Conservation (phyloP, 2,113 vertebrate genomes). For the Myotis lucifugus region DNA sequence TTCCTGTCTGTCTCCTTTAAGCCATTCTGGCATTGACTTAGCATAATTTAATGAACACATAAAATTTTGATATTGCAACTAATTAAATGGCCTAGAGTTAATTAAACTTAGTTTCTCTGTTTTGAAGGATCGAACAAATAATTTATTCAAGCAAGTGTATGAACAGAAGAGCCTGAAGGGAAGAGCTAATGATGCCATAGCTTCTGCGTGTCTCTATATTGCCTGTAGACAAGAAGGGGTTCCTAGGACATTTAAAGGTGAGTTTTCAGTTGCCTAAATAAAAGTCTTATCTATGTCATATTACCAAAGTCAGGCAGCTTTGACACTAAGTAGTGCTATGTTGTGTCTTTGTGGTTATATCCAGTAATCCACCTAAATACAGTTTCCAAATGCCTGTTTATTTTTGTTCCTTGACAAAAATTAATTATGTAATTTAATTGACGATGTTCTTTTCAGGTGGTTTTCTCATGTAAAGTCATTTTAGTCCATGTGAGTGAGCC, state of each 20-base stretch:
- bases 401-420: slow-evolving; percentile 17
- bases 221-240: slow-evolving; percentile 99
- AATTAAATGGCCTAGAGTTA: slow-evolving; percentile 85
- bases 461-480: neutral
- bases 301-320: neutral
- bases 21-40: slow-evolving; percentile 77
- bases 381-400: neutral
- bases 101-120: slow-evolving; percentile 84
- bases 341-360: neutral
- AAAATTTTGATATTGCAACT: slow-evolving; percentile 85
- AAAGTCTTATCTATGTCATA: neutral
- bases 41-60: slow-evolving; percentile 84
- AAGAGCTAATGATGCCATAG: slow-evolving; percentile 97
- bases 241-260: slow-evolving; percentile 99
- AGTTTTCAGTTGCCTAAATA: slow-evolving; percentile 56
- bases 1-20: slow-evolving; percentile 73
- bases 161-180: slow-evolving; percentile 99
- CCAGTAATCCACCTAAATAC: neutral
- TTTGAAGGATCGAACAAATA: slow-evolving; percentile 98
- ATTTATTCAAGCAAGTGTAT: slow-evolving; percentile 99
- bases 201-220: slow-evolving; percentile 99
- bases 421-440: neutral
- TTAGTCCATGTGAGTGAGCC: neutral
- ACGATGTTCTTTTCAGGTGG: neutral
- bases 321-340: neutral